A percentile compares a stretch with the other conserved stretches of the same genome.
phyloP scores from a whole-genome alignment of 1,140 invertebrate genomes.

The Agraylea sexmaculata region DNA sequence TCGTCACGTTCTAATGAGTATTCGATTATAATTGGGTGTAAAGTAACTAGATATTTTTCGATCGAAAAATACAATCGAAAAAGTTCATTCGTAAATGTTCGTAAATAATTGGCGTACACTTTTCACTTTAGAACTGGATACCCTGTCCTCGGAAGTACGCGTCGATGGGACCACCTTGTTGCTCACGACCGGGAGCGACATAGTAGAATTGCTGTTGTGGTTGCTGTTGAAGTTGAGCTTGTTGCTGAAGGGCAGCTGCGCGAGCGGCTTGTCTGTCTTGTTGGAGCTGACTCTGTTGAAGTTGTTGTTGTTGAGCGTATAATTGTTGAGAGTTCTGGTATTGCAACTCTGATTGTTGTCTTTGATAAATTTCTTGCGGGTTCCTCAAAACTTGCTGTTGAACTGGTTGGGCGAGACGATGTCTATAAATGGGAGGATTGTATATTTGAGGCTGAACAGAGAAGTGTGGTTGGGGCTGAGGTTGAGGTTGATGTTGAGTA shows the following conservation, averaged over 20 bases:
- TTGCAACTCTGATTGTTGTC: constrained; percentile 53
- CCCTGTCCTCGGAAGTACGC: constrained; percentile 64
- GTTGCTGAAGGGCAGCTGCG: constrained; percentile 29
- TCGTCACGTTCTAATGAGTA: too few species aligned
- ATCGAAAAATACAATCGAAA: too few species aligned
- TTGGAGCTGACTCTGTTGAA: constrained; percentile 44
- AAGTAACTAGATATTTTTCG: too few species aligned
- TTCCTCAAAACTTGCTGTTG: constrained; percentile 27
- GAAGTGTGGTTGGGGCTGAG: constrained; percentile 27
- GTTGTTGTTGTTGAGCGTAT: constrained; percentile 57
- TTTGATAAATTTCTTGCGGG: constrained; percentile 56
- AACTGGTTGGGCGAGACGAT: constrained; percentile 25
- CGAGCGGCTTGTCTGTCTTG: constrained; percentile 35
- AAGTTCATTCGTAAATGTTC: constrained; percentile 19
- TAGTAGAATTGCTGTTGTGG: constrained; percentile 52
- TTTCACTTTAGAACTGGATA: constrained; percentile 48
- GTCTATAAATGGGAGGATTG: constrained; percentile 35
- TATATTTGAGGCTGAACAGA: constrained; percentile 36
- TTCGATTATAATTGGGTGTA: too few species aligned
- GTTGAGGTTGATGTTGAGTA: constrained; percentile 42
- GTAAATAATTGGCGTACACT: constrained; percentile 9
- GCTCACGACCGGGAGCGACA: constrained; percentile 41
- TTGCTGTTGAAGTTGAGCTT: constrained; percentile 33
- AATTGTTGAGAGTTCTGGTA: constrained; percentile 62
- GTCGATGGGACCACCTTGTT: constrained; percentile 59